Percentiles rank a stretch among this genome's conserved stretches.
Evolutionary conservation across 2,888 invertebrate genomes (phyloP).

Genomic region (Cryptus viduatorius): DNA sequence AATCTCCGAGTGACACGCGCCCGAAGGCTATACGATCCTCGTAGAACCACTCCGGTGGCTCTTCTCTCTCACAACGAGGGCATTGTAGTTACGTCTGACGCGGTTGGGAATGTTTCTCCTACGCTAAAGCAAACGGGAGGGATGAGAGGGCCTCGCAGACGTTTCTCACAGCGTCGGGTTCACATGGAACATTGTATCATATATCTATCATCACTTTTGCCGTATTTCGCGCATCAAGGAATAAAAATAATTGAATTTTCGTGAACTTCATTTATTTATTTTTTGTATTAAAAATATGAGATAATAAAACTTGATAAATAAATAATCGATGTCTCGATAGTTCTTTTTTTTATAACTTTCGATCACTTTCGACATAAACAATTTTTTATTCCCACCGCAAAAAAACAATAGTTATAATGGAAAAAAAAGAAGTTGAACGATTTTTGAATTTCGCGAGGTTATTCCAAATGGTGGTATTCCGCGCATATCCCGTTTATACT

Average conservation of each 20-base stretch:
- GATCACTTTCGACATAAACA: too few relatives aligned
- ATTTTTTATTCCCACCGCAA: too few relatives aligned
- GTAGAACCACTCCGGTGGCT: constrained; percentile 13
- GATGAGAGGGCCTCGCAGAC: neutral
- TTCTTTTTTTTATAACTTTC: too few relatives aligned
- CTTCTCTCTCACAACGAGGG: constrained; percentile 2
- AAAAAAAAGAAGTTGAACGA: too few relatives aligned
- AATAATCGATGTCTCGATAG: too few relatives aligned
- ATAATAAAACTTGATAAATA: too few relatives aligned
- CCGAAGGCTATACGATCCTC: constrained; percentile 5
- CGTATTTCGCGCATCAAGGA: neutral
- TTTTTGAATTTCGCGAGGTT: neutral
- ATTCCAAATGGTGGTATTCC: neutral
- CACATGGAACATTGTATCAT: constrained; percentile 6
- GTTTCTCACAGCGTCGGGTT: neutral
- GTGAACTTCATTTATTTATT: too few relatives aligned
- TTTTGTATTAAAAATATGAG: too few relatives aligned
- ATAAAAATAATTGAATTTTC: neutral
- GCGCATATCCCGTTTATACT: neutral
- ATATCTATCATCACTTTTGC: neutral
- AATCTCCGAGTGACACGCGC: constrained; percentile 32
- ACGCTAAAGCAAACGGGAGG: constrained; percentile 22
- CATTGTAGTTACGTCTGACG: constrained; percentile 14
- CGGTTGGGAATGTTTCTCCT: constrained; percentile 16
- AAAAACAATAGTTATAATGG: too few relatives aligned